phyloP scores from a whole-genome alignment of 2,888 invertebrate genomes.

The Athripsodes cinereus region DNA sequence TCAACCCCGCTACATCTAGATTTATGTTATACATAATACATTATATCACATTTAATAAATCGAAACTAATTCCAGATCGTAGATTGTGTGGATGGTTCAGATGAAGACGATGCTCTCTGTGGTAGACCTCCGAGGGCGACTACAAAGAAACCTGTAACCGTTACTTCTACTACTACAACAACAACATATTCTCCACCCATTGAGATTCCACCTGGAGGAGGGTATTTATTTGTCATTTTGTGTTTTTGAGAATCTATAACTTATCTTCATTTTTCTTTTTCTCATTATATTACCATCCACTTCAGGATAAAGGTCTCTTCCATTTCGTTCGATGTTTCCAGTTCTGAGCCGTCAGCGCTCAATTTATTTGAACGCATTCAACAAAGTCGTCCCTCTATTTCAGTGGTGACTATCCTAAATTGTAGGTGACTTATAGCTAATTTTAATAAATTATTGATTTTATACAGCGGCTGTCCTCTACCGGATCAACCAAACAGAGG shows the following conservation, averaged over 20 bases:
- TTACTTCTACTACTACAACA: background rate
- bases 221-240: background rate
- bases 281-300: no score
- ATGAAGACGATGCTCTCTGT: conserved; percentile 13
- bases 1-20: no score
- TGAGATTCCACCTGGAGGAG: background rate
- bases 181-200: no score
- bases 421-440: no score
- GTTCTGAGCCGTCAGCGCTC: no score
- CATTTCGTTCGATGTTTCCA: no score
- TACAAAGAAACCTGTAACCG: background rate
- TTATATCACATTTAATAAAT: no score
- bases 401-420: no score
- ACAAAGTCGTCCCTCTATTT: no score
- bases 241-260: background rate
- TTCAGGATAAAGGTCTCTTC: no score
- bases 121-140: background rate
- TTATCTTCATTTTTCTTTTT: no score
- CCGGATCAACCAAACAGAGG: background rate
- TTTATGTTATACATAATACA: no score
- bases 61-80: conserved; percentile 7
- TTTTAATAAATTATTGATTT: background rate
- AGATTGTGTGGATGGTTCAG: conserved; percentile 18
- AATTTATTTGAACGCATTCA: background rate
- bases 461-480: background rate